Conservation (phyloP, 2,113 vertebrate genomes). For the Actenoides hombroni region DNA sequence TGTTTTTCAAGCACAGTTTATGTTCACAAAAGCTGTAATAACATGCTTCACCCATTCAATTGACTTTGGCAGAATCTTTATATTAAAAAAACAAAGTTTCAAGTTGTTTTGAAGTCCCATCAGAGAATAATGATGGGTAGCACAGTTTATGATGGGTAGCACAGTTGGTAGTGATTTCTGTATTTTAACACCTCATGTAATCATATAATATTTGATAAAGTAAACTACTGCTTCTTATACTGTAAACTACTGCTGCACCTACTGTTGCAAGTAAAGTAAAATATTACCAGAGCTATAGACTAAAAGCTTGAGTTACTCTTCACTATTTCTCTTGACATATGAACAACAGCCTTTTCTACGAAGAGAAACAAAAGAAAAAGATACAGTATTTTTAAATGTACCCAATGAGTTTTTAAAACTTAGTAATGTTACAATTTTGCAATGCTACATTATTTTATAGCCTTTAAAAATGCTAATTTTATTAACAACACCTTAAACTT, state of each 20-base stretch:
- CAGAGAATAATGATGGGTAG: not conserved
- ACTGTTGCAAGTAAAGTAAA: not conserved
- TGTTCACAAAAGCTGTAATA: not conserved
- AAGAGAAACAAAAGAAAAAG: slow-evolving; percentile 51
- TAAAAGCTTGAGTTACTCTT: not conserved
- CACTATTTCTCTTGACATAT: slow-evolving; percentile 21
- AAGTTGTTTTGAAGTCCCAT: not conserved
- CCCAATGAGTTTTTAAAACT: slow-evolving; percentile 40
- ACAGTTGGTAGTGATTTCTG: not conserved
- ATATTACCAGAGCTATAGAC: not conserved
- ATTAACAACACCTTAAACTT: slow-evolving; percentile 39
- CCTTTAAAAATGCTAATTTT: slow-evolving; percentile 47
- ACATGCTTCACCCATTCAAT: not conserved
- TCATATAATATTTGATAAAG: not conserved
- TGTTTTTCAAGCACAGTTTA: not conserved
- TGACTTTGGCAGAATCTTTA: not conserved
- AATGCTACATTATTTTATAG: slow-evolving; percentile 46
- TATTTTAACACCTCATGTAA: not conserved
- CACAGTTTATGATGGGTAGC: not conserved
- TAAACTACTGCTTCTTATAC: not conserved
- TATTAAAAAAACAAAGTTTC: not conserved
- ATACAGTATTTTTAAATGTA: slow-evolving; percentile 12
- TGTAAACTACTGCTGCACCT: not conserved
- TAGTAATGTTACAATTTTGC: slow-evolving; percentile 52
- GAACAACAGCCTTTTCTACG: not conserved